Percentiles rank a stretch among this genome's conserved stretches.
Conservation (phyloP, 2,888 invertebrate genomes). For the Caenorhabditis drosophilae region DNA sequence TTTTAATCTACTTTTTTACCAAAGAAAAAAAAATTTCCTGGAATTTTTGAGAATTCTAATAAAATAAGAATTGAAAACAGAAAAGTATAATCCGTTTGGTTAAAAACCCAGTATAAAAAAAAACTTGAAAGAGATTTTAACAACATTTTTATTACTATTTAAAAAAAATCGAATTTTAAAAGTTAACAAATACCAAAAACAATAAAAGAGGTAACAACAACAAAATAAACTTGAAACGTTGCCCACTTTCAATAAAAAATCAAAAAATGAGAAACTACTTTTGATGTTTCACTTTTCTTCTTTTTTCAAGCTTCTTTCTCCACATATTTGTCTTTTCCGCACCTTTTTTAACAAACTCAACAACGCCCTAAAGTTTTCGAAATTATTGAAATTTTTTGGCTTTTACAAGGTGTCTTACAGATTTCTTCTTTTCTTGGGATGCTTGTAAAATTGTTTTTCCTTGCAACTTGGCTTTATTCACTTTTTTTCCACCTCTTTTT, state of each 20-base stretch:
- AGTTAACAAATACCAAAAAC: not conserved
- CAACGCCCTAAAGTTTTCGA: conserved; percentile 35
- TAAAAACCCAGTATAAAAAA: too few species aligned
- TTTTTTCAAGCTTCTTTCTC: conserved; percentile 66
- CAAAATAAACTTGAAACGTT: too few species aligned
- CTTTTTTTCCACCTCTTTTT: conserved; percentile 57
- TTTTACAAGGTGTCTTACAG: not conserved
- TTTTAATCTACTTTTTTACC: not conserved
- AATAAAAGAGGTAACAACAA: conserved; percentile 1
- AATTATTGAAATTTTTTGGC: not conserved
- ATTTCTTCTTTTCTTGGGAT: too few species aligned
- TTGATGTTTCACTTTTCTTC: conserved; percentile 64
- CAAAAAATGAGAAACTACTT: conserved; percentile 20
- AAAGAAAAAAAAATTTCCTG: not conserved
- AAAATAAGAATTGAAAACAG: too few species aligned
- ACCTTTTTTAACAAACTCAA: conserved; percentile 50
- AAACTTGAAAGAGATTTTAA: too few species aligned
- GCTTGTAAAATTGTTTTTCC: conserved; percentile 40
- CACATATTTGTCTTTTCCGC: conserved; percentile 60
- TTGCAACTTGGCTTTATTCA: conserved; percentile 45
- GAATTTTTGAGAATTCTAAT: conserved; percentile 6
- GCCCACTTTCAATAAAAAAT: conserved; percentile 2
- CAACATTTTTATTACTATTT: too few species aligned
- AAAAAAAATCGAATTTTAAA: too few species aligned
- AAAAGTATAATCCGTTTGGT: too few species aligned